Conservation (phyloP, 2,113 vertebrate species). For the Labeo catla region DNA sequence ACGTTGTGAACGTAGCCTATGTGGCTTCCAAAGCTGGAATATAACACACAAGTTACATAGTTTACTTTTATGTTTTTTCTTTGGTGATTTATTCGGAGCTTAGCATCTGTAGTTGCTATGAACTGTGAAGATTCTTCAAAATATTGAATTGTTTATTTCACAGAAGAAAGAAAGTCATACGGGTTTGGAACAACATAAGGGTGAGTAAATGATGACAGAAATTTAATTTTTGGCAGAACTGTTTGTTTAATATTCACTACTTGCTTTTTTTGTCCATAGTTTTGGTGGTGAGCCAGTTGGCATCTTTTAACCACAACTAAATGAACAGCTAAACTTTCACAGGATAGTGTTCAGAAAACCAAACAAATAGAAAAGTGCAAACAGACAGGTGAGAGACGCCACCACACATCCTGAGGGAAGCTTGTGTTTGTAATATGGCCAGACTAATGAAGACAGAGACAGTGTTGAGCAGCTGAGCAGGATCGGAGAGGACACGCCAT, state of each 20-base stretch:
- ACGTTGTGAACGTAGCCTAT: too few relatives aligned
- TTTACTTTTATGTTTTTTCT: background rate
- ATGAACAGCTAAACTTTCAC: background rate
- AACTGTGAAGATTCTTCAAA: background rate
- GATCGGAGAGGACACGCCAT: constrained; percentile 21
- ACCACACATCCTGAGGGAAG: constrained; percentile 21
- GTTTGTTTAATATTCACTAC: background rate
- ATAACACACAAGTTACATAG: too few relatives aligned
- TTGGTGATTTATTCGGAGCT: background rate
- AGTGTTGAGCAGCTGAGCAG: constrained; percentile 6
- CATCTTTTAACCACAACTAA: constrained; percentile 5
- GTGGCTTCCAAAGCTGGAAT: too few relatives aligned
- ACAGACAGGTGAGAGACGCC: background rate
- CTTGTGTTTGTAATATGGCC: constrained; percentile 32
- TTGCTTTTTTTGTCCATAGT: background rate
- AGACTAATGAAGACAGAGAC: constrained; percentile 56
- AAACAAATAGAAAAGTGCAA: constrained; percentile 3
- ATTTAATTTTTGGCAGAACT: background rate
- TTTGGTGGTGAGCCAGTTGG: constrained; percentile 8
- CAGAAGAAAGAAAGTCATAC: background rate
- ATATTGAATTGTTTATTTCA: background rate
- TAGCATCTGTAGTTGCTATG: background rate
- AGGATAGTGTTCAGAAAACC: background rate
- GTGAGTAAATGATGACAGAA: background rate
- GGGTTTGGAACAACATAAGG: background rate